phyloP scores from a whole-genome alignment of 30 jellyfish, hydroid and myxozoan species.

The Catostylus mosaicus region DNA sequence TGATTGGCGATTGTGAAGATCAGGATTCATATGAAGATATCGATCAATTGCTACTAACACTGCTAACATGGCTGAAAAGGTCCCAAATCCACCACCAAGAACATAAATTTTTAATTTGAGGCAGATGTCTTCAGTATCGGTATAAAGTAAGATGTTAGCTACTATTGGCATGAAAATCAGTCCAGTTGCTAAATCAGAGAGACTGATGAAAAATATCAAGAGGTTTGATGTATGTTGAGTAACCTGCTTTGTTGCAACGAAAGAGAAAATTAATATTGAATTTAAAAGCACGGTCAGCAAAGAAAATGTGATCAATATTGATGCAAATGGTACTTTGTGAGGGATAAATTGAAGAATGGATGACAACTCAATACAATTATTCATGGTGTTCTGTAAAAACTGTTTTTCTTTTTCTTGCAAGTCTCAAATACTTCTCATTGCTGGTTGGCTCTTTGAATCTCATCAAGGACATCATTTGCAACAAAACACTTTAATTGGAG shows the following conservation, averaged over 20 bases:
- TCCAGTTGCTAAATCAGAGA: conserved; percentile 1
- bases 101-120: background rate
- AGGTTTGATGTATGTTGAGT: conserved; percentile 18
- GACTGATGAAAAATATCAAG: background rate
- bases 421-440: too few species aligned
- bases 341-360: background rate
- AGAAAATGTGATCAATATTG: background rate
- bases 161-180: background rate
- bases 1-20: background rate
- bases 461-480: too few species aligned
- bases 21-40: conserved; percentile 21
- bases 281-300: background rate
- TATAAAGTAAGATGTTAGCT: background rate
- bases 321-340: background rate
- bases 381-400: too few species aligned
- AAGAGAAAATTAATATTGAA: background rate
- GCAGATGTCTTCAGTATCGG: background rate
- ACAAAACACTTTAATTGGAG: too few species aligned
- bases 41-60: conserved; percentile 11
- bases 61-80: background rate
- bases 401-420: too few species aligned
- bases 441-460: too few species aligned
- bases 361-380: background rate
- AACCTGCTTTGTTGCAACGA: conserved; percentile 10
- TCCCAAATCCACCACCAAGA: background rate